phyloP scores from a whole-genome alignment of 2,113 vertebrate genomes.

The Nibea albiflora region DNA sequence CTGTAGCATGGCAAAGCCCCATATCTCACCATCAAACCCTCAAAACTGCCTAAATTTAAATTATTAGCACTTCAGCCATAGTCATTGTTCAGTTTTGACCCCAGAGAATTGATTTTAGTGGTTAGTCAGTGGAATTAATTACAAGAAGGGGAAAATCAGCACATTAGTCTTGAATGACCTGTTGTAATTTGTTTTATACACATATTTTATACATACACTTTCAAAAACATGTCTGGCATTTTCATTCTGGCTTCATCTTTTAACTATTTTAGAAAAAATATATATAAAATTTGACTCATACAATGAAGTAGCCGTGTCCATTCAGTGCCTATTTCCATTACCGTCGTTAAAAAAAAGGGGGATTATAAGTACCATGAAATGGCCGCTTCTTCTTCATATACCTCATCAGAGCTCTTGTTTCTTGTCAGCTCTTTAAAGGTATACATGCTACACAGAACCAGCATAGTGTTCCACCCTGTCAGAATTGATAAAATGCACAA shows the following conservation, averaged over 20 bases:
- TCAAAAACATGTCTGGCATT: slow-evolving; percentile 10
- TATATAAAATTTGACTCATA: slow-evolving; percentile 11
- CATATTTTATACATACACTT: neutral
- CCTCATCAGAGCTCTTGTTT: slow-evolving; percentile 10
- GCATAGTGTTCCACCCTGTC: slow-evolving; percentile 27
- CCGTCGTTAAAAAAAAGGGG: neutral
- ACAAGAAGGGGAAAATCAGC: neutral
- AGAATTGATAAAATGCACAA: slow-evolving; percentile 19
- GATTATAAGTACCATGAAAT: slow-evolving; percentile 11
- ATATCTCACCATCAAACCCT: neutral
- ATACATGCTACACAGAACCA: neutral
- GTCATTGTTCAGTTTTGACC: too few relatives aligned
- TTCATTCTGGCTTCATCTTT: slow-evolving; percentile 20
- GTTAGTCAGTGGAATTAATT: neutral
- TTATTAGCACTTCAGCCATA: too few relatives aligned
- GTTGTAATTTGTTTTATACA: neutral
- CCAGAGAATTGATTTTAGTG: neutral
- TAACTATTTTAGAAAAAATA: neutral
- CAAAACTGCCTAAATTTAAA: neutral
- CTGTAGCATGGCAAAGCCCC: neutral
- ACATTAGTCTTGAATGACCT: neutral
- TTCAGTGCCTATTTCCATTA: slow-evolving; percentile 17
- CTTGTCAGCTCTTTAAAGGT: slow-evolving; percentile 5
- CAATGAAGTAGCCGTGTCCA: slow-evolving; percentile 13
- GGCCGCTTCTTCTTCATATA: slow-evolving; percentile 3